These are phyloP conservation scores for Hydrolagus colliei DNA, from an alignment of 2,797 vertebrate species.

Conservation along the genomic window DNA sequence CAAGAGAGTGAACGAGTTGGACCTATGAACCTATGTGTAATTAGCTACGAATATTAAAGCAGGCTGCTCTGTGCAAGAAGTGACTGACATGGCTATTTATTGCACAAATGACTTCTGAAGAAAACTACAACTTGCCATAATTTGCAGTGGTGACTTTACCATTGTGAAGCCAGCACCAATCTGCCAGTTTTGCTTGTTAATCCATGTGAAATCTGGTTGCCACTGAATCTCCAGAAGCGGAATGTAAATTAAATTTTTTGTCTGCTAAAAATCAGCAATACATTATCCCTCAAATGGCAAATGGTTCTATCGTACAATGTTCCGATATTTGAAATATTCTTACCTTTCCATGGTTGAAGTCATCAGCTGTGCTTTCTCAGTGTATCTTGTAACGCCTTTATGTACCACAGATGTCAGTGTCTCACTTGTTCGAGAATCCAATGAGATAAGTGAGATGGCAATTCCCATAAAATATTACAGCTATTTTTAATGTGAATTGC, in stretches of 20 bases:
- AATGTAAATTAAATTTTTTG: neutral
- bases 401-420: neutral
- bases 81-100: neutral
- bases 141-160: neutral
- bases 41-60: neutral
- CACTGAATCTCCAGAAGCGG: neutral
- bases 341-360: neutral
- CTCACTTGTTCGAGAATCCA: no score
- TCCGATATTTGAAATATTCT: neutral
- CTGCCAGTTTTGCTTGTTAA: neutral
- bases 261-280: neutral
- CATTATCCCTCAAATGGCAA: neutral
- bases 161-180: neutral
- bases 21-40: neutral
- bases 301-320: neutral
- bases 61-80: neutral
- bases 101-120: neutral
- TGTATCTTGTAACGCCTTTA: no score
- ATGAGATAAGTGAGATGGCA: neutral
- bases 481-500: no score
- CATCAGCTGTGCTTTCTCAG: conserved; percentile 7
- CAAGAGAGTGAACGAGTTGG: no score
- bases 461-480: no score
- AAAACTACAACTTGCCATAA: neutral
- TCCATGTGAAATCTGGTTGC: neutral